These are phyloP conservation scores for Porites lobata DNA, from an alignment of 92 coral and sea anemone species.

Conservation along the genomic window DNA sequence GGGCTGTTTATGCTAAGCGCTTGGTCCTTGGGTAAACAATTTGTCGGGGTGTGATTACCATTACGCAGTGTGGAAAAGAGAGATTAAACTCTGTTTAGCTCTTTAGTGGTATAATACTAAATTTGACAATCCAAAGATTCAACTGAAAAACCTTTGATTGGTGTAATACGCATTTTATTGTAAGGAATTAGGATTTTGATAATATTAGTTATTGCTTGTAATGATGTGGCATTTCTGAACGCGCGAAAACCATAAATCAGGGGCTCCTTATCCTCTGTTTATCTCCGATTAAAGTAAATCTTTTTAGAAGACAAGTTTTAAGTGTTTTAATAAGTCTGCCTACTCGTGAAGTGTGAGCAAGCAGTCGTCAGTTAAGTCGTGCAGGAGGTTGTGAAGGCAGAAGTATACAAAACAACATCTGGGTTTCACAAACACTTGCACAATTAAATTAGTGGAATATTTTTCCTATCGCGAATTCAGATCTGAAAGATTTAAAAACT, in stretches of 20 bases:
- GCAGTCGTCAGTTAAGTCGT: not conserved
- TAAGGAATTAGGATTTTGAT: conserved; percentile 5
- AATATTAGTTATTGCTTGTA: not conserved
- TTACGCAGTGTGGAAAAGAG: conserved; percentile 36
- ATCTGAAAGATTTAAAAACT: conserved; percentile 40
- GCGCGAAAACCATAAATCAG: conserved; percentile 32
- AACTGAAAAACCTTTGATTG: not conserved
- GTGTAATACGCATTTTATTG: not conserved
- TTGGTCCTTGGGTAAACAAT: conserved; percentile 48
- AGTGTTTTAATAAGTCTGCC: not conserved
- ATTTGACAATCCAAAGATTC: not conserved
- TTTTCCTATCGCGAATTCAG: conserved; percentile 34
- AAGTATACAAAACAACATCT: not conserved
- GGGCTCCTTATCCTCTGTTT: conserved; percentile 19
- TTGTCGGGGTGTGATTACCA: conserved; percentile 50
- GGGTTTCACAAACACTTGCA: conserved; percentile 21
- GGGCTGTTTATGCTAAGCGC: conserved; percentile 48
- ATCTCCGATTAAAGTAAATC: conserved; percentile 52
- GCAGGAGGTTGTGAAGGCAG: not conserved
- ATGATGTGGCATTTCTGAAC: not conserved
- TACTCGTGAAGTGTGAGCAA: not conserved
- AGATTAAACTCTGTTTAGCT: conserved; percentile 50
- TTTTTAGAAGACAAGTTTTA: conserved; percentile 1
- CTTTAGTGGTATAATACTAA: not conserved
- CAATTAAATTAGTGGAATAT: conserved; percentile 41